Evolutionary conservation across 2,888 invertebrate genomes (phyloP).

Genomic region (Pristionchus fissidentatus): DNA sequence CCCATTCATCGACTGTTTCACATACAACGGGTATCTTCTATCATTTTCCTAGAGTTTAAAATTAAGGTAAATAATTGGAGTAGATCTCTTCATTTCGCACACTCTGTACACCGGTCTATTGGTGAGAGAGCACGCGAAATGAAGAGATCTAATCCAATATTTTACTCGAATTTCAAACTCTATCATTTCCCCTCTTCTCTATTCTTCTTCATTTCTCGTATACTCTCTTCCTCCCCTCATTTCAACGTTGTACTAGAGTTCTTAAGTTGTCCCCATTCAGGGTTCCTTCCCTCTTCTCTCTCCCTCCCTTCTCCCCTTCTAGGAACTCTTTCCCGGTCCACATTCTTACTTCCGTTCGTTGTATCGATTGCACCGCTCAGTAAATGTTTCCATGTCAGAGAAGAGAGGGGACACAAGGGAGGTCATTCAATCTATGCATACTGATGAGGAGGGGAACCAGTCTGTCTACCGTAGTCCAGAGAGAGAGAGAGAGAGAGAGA

Average conservation of each 20-base stretch:
- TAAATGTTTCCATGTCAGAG: conserved; percentile 40
- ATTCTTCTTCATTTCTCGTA: conserved; percentile 20
- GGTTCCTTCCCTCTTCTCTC: neutral
- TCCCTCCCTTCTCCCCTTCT: neutral
- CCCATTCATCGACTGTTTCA: neutral
- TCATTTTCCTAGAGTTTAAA: no score
- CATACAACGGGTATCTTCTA: conserved; percentile 15
- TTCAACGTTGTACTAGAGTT: conserved; percentile 15
- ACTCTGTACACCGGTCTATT: no score
- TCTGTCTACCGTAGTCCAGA: conserved; percentile 28
- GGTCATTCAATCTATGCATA: conserved; percentile 45
- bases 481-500: conserved; percentile 19
- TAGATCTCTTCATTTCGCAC: no score
- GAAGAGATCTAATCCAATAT: neutral
- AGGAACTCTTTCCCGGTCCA: conserved; percentile 39
- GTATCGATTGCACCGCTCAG: conserved; percentile 20
- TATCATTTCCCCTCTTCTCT: neutral
- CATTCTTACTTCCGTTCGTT: neutral
- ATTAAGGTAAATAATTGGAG: no score
- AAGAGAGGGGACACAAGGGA: conserved; percentile 11
- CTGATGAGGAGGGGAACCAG: conserved; percentile 41
- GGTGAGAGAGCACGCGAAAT: no score
- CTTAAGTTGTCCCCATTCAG: neutral
- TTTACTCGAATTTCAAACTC: neutral
- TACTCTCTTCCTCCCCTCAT: neutral